These are phyloP conservation scores for Pecten maximus DNA, from an alignment of 2,888 invertebrate species.

Conservation along the genomic window DNA sequence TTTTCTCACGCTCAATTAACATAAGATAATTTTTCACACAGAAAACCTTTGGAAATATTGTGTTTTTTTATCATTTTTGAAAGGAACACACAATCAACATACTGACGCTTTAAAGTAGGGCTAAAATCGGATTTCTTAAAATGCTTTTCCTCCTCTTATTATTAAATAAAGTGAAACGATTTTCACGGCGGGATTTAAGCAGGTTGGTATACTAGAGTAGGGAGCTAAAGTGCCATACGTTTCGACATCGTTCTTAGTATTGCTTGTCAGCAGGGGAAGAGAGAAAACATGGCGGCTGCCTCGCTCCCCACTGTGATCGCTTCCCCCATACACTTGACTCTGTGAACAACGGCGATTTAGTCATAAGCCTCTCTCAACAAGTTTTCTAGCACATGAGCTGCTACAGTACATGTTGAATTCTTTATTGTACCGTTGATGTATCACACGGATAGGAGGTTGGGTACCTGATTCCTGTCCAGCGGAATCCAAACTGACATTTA, in stretches of 20 bases:
- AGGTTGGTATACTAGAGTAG: neutral
- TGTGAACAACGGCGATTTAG: neutral
- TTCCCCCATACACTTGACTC: conserved; percentile 13
- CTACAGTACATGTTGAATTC: conserved; percentile 29
- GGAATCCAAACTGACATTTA: neutral
- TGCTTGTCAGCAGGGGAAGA: neutral
- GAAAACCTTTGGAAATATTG: neutral
- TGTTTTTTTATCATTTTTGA: conserved; percentile 7
- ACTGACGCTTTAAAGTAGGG: neutral
- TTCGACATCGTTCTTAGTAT: conserved; percentile 2
- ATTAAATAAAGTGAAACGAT: neutral
- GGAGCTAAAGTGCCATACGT: neutral
- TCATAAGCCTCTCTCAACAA: conserved; percentile 25
- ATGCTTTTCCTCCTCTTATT: neutral
- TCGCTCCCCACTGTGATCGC: neutral
- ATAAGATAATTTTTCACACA: neutral
- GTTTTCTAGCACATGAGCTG: conserved; percentile 18
- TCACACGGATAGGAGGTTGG: neutral
- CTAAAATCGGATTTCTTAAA: neutral
- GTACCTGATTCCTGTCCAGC: conserved; percentile 12
- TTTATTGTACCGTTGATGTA: conserved; percentile 16
- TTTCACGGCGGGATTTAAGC: conserved; percentile 2
- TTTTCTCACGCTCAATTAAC: neutral
- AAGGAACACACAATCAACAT: neutral
- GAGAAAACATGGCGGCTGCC: conserved; percentile 13